These are phyloP conservation scores for Cottoperca gobio DNA, from an alignment of 2,797 vertebrate species.

Conservation along the genomic window DNA sequence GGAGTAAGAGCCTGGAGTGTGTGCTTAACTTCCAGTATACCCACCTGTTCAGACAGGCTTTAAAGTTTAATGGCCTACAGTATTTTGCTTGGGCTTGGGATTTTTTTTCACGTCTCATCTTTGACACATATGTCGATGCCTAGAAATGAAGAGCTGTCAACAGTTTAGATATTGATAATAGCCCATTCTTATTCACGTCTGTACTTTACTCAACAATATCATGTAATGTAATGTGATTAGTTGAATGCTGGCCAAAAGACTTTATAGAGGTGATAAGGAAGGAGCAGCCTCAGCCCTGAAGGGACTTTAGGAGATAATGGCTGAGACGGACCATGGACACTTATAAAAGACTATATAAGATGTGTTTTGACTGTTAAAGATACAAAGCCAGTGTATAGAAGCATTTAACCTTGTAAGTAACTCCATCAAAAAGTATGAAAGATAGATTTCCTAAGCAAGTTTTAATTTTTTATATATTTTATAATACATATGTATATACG, in stretches of 20 bases:
- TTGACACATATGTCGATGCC: conserved; percentile 24
- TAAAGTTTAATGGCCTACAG: conserved; percentile 59
- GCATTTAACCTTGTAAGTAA: background rate
- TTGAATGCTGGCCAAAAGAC: too few species aligned
- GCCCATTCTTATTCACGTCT: background rate
- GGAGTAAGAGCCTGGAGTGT: conserved; percentile 49
- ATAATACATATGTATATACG: background rate
- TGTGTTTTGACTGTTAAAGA: background rate
- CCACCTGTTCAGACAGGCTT: conserved; percentile 70
- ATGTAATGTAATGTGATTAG: too few species aligned
- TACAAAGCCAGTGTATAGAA: background rate
- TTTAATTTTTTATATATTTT: too few species aligned
- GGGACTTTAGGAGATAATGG: too few species aligned
- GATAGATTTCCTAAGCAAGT: background rate
- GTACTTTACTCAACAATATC: background rate
- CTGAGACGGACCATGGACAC: background rate
- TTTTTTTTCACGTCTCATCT: conserved; percentile 43
- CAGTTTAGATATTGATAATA: conserved; percentile 6
- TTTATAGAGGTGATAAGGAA: too few species aligned
- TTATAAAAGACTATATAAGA: background rate
- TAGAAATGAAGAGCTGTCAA: conserved; percentile 39
- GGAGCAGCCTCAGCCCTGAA: too few species aligned
- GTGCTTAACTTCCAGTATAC: conserved; percentile 54
- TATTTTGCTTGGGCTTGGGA: conserved; percentile 33
- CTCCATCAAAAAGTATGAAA: background rate